Base-by-base conservation (phyloP, 2,113 vertebrate genomes). In the Callaeas wilsoni region DNA sequence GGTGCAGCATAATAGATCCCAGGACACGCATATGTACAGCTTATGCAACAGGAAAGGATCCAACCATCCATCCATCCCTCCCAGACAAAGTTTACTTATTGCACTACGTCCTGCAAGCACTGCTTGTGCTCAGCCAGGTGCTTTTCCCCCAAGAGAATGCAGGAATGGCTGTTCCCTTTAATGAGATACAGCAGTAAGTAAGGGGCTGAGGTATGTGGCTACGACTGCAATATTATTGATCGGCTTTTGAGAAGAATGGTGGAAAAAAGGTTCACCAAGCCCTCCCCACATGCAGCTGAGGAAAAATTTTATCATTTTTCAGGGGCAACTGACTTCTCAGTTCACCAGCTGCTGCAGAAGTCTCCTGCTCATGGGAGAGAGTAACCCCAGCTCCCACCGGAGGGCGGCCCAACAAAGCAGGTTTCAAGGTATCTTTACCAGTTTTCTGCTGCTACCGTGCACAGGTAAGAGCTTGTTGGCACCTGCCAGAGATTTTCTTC, bases 11-110 rank as follows among this genome's bases (percentile, higher is more conserved):
- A 12, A 11, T 6, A 16, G 9, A 9, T 37, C 42, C 57, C 37
- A 52, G 49, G 5, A n/a, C 25, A 5, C 9, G 41, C 13, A 4
- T 1, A 2, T 5, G 6, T 21, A 14, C 33, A 41, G 22, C 4
- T 37, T 65, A 7, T 46, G 52, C 19, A n/a, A 10, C 4, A 3
- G 35, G 29, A 56, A 70, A 12, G 30, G 62, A 29, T 77, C 71
- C 16, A 16, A 25, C 68, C 29, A 30, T 32, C 27, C 47, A 15
- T 23, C 20, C 41, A 41, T 41, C 41, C 47, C 25, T 49, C n/a
- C 21, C 21, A 13, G 21, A 52, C 46, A 70, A 55, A 55, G 49
- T 14, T 15, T 10, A 33, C 35, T 35, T 6, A 4, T 49, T 49
- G 4, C 46, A 22, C 14, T 22, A 22, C 33, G 4, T 29, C 47